Conservation (phyloP, 2,113 vertebrate species). For the Caranx ignobilis region DNA sequence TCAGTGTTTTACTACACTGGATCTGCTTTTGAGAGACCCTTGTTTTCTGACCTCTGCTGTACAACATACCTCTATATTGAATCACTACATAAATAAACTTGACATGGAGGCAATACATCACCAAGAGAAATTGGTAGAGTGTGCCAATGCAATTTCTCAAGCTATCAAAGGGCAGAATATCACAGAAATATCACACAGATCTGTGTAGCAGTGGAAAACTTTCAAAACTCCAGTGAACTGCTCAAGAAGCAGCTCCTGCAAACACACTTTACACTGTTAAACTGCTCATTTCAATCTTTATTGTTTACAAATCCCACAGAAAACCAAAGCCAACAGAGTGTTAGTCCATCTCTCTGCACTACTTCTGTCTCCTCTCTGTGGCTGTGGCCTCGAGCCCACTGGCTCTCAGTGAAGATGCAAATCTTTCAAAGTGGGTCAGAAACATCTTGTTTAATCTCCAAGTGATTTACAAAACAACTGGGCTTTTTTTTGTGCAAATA, state of each 20-base stretch:
- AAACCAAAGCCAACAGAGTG: neutral
- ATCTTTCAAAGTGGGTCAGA: neutral
- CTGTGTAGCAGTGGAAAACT: conserved; percentile 2
- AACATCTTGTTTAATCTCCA: neutral
- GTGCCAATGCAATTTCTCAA: conserved; percentile 21
- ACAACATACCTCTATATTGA: neutral
- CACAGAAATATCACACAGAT: neutral
- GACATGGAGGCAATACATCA: conserved; percentile 9
- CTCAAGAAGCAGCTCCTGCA: neutral
- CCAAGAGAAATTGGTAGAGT: neutral
- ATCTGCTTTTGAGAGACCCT: conserved; percentile 10
- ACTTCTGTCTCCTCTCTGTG: neutral
- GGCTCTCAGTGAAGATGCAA: neutral
- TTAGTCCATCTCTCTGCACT: neutral
- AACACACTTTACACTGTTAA: neutral
- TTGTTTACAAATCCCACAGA: conserved; percentile 9
- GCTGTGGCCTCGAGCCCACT: neutral
- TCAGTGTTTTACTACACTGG: neutral
- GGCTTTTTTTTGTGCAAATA: too few species aligned
- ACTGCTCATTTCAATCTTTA: neutral
- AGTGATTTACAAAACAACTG: neutral
- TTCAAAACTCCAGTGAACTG: neutral
- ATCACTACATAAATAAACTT: conserved; percentile 17
- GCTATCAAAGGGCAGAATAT: conserved; percentile 1
- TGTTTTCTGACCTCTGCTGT: conserved; percentile 20